Conservation (phyloP, 2,113 vertebrate species). For the Phodopus roborovskii region DNA sequence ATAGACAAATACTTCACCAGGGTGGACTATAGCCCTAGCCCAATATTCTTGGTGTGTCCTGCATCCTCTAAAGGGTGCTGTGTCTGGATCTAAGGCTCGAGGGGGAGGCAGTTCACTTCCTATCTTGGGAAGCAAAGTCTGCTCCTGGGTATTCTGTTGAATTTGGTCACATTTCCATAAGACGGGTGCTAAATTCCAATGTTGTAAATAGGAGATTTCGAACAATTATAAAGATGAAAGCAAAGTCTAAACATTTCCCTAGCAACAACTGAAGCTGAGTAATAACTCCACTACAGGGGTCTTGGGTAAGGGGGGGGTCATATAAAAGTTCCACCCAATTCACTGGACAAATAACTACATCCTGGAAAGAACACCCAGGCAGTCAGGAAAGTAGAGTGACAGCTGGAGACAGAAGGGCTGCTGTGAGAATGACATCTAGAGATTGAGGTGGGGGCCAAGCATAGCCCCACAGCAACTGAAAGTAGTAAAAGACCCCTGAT, state of each 20-base stretch:
- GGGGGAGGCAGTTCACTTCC: too few relatives aligned
- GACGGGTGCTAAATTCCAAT: fast-evolving
- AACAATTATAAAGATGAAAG: background rate
- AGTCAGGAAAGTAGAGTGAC: background rate
- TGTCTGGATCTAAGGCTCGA: too few relatives aligned
- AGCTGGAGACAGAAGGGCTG: background rate
- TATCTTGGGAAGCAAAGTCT: background rate
- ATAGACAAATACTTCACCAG: background rate
- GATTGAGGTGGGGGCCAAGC: background rate
- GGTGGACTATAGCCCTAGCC: background rate
- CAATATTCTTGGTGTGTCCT: background rate
- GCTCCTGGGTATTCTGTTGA: background rate
- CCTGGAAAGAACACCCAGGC: background rate
- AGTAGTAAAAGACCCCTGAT: background rate
- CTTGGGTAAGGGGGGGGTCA: background rate
- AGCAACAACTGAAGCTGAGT: background rate
- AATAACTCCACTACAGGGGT: background rate
- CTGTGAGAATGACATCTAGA: background rate
- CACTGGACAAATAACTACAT: background rate
- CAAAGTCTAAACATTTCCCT: fast-evolving
- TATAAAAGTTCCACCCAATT: background rate
- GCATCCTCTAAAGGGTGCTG: background rate
- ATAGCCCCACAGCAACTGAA: background rate
- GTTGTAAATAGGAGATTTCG: too few relatives aligned
- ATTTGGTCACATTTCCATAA: background rate